Conservation (phyloP, 2,888 invertebrate species). For the Tenthredo distinguenda region DNA sequence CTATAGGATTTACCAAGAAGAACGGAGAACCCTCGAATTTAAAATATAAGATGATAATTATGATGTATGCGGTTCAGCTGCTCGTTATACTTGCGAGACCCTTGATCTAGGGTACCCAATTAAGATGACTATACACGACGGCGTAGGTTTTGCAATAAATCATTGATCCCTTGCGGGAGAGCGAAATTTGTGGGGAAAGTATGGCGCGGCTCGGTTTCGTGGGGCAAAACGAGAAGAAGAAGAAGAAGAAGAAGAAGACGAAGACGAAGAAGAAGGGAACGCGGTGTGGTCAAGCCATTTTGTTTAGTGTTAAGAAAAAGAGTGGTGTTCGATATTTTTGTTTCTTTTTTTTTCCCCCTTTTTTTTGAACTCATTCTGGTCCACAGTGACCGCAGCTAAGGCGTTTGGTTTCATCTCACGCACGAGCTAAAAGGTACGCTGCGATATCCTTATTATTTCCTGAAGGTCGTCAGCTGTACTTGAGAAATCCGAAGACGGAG, state of each 20-base stretch:
- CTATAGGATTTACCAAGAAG: not conserved
- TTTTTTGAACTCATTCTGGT: slow-evolving; percentile 14
- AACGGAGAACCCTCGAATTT: not conserved
- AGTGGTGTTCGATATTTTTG: not conserved
- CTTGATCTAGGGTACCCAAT: slow-evolving; percentile 38
- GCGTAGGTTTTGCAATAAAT: slow-evolving; percentile 37
- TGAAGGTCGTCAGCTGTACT: slow-evolving; percentile 21
- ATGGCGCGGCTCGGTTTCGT: slow-evolving; percentile 39
- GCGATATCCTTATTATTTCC: slow-evolving; percentile 43
- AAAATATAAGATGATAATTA: not conserved
- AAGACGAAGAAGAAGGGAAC: not conserved
- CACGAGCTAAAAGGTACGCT: not conserved
- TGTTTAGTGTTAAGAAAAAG: slow-evolving; percentile 16
- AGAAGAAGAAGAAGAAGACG: slow-evolving; percentile 24
- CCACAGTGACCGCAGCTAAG: slow-evolving; percentile 15
- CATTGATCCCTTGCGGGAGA: slow-evolving; percentile 44
- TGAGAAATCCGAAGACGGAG: slow-evolving; percentile 54
- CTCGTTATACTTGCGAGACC: slow-evolving; percentile 31
- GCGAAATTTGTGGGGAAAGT: slow-evolving; percentile 45
- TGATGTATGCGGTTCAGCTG: slow-evolving; percentile 15
- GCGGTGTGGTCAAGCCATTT: slow-evolving; percentile 22
- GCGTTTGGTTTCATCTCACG: slow-evolving; percentile 29
- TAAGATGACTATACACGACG: slow-evolving; percentile 20
- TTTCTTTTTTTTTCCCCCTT: not conserved
- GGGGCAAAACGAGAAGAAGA: slow-evolving; percentile 1